Base-by-base conservation (phyloP, 2,888 invertebrate genomes). In the Microctonus brassicae region DNA sequence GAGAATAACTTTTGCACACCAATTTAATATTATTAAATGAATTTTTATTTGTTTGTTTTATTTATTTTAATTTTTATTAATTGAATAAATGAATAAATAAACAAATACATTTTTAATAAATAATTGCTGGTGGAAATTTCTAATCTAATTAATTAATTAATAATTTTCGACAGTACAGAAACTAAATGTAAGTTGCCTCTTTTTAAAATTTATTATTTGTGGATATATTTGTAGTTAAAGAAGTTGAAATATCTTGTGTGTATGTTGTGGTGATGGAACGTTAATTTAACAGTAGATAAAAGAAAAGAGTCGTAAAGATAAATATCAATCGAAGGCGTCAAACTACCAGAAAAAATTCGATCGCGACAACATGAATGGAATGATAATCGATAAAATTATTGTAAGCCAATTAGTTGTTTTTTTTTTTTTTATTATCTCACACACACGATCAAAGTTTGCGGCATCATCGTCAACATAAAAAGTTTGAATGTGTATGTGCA, bases 331-430 rank as follows among this genome's bases (percentile, higher is more conserved):
- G 52, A 64, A 64, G 55, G 55, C 61, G 34, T 36, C 61, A 36
- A 61, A 67, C 29, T 13, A 29, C 63, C 26, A 57, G 20, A 33
- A 33, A 57, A 26, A 55, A 62, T 57, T 69, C 64, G 33, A 47
- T 69, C 57, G 58, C 24, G 57, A 63, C 33, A 33, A 7, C n/a
- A 24, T 20, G 26, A 57, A 34, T 39, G 33, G 20, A 58, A 64
- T 70, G 36, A 64, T 22, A 5, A 67, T 57, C 58, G 57, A 72
- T 72, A 63, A 68, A 72, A 72, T 68, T 57, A 67, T 47, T 63
- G 67, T 67, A 67, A 57, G 67, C 72, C 67, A 72, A 72, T 72
- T 72, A 72, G 72, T 72, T 55, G n/a, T n/a, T n/a, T n/a, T n/a
- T n/a, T n/a, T n/a, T n/a, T n/a, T n/a, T 11, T 71, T 39, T 65